These are phyloP conservation scores for Turritopsis dohrnii DNA, from an alignment of 30 jellyfish, hydroid and myxozoan species.

Conservation along the genomic window DNA sequence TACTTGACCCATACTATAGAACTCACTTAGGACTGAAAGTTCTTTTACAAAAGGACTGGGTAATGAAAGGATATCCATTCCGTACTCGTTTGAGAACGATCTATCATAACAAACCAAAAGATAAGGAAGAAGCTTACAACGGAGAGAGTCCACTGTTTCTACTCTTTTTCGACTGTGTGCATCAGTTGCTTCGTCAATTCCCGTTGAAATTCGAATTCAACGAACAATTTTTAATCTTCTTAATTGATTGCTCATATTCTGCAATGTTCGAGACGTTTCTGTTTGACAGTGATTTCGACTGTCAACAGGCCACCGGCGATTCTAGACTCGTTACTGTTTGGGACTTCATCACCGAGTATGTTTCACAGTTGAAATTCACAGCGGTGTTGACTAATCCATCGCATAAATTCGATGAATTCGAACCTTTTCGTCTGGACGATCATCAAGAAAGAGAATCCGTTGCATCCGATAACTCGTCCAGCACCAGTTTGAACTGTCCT, in stretches of 20 bases:
- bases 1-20: constrained; percentile 78
- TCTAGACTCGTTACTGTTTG: constrained; percentile 52
- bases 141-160: constrained; percentile 78
- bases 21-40: constrained; percentile 71
- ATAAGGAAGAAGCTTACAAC: constrained; percentile 35
- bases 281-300: constrained; percentile 51
- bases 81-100: constrained; percentile 39
- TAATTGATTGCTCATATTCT: constrained; percentile 68
- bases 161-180: constrained; percentile 74
- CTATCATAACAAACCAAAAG: neutral
- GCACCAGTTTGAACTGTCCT: neutral
- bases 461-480: neutral
- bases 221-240: constrained; percentile 58
- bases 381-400: constrained; percentile 51
- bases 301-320: constrained; percentile 25
- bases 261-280: constrained; percentile 80
- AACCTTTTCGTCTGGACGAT: neutral
- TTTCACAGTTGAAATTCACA: constrained; percentile 48
- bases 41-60: constrained; percentile 87
- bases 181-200: constrained; percentile 53
- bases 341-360: constrained; percentile 62
- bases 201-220: constrained; percentile 74
- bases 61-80: constrained; percentile 75
- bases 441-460: constrained; percentile 5
- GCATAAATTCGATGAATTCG: constrained; percentile 28